Conservation (phyloP, 2,797 vertebrate species). For the Anomalospiza imberbis region DNA sequence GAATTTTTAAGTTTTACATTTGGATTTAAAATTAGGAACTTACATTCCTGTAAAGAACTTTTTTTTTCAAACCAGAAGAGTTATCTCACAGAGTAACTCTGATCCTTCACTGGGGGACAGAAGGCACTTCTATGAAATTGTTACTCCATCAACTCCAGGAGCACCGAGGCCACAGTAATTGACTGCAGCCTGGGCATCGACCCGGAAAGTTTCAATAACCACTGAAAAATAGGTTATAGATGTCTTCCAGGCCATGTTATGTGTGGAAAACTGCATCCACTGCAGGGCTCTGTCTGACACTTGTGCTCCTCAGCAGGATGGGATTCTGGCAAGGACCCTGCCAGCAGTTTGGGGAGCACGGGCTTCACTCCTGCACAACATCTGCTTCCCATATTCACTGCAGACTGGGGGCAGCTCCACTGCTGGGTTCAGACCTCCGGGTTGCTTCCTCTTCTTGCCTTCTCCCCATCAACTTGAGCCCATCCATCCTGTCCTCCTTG, state of each 20-base stretch:
- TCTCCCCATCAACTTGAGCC: accelerated
- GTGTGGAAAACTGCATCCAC: background rate
- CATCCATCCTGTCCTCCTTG: background rate
- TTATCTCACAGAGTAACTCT: background rate
- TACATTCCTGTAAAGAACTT: background rate
- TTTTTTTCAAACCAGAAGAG: background rate
- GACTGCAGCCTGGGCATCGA: background rate
- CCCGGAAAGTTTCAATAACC: background rate
- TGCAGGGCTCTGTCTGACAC: background rate
- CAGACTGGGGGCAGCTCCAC: background rate
- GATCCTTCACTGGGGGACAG: background rate
- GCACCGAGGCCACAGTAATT: background rate
- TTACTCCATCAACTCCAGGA: background rate
- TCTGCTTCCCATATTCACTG: accelerated
- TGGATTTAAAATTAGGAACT: background rate
- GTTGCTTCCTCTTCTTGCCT: background rate
- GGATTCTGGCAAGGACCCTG: background rate
- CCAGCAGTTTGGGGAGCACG: accelerated
- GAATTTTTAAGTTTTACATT: background rate
- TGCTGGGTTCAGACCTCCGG: accelerated
- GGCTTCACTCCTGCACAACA: accelerated
- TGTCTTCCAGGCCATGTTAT: background rate
- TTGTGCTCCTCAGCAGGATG: accelerated
- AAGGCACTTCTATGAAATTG: background rate
- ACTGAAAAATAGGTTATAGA: background rate